These are phyloP conservation scores for Drosophila pseudoobscura DNA, from an alignment of 1,140 invertebrate genomes.

Conservation along the genomic window DNA sequence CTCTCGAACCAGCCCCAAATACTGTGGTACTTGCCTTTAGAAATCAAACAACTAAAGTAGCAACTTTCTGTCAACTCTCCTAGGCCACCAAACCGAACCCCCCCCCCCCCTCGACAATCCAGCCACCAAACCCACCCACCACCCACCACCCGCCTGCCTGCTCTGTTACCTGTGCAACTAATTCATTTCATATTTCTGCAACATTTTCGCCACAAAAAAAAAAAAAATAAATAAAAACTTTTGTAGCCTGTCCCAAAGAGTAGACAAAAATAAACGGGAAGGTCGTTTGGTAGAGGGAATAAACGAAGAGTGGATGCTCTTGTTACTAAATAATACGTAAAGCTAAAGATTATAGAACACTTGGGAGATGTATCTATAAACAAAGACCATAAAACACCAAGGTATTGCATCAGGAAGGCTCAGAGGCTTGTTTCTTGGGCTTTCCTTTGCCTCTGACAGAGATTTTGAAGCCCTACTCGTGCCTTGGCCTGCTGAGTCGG, in stretches of 20 bases:
- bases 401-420: too few species aligned
- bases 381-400: too few species aligned
- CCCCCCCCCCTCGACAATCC: too few species aligned
- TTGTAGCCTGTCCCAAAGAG: conserved; percentile 17
- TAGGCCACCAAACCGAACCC: neutral
- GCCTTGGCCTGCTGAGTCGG: too few species aligned
- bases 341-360: too few species aligned
- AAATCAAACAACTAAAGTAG: conserved; percentile 68
- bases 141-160: neutral
- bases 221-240: conserved; percentile 42
- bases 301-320: conserved; percentile 5
- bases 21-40: conserved; percentile 36
- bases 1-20: neutral
- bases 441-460: too few species aligned
- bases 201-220: conserved; percentile 50
- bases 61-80: conserved; percentile 65
- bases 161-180: conserved; percentile 55
- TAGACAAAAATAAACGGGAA: conserved; percentile 11
- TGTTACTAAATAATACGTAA: conserved; percentile 6
- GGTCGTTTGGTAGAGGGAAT: neutral
- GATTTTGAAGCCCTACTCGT: too few species aligned
- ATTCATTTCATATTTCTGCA: conserved; percentile 79
- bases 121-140: too few species aligned
- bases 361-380: too few species aligned
- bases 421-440: too few species aligned